Base-by-base conservation (phyloP, 2,888 invertebrate species). In the Zonitis immaculata region DNA sequence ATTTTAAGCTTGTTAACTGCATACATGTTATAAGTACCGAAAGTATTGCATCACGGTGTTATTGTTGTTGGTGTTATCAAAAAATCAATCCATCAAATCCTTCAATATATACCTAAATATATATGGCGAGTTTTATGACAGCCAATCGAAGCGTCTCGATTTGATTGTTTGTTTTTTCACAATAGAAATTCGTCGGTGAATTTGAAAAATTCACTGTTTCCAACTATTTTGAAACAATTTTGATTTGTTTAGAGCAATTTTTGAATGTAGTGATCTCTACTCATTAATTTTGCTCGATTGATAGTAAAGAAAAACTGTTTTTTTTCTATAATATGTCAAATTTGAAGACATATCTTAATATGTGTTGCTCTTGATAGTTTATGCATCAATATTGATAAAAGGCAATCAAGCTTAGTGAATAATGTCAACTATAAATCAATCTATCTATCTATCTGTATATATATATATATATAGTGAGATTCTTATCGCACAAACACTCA, bases 341-440 rank as follows among this genome's bases (percentile, higher is more conserved):
- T 26, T 8, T 26, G 26, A 7, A 6, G 26, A 26, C 1, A 7
- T 26, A 4, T 7, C 7, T 8, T 26, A 1, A 6, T 6, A 26
- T 3, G 26, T 7, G 6, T 26, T 9, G 42, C 52, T 54, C 54
- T 51, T 57, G 57, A 51, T 57, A 59, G 58, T 50, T 53, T 52
- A 48, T 49, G 49, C 62, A 63, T 63, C 62, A 62, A 62, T 63
- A 62, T 62, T 61, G 61, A 62, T 62, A 63, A 39, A 61, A 60
- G 58, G 58, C 57, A 61, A 63, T 63, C 60, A 59, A 60, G 56
- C 59, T 49, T 28, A 52, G 57, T 20, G 39, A 53, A 57, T 47
- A 49, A 52, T 51, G 57, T 57, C 45, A 54, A 47, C 56, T 43
- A 63, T 63, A 62, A 62, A 63, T 63, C 63, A 63, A 54, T 49